Base-by-base conservation (phyloP, 2,113 vertebrate genomes). In the Mirounga angustirostris region DNA sequence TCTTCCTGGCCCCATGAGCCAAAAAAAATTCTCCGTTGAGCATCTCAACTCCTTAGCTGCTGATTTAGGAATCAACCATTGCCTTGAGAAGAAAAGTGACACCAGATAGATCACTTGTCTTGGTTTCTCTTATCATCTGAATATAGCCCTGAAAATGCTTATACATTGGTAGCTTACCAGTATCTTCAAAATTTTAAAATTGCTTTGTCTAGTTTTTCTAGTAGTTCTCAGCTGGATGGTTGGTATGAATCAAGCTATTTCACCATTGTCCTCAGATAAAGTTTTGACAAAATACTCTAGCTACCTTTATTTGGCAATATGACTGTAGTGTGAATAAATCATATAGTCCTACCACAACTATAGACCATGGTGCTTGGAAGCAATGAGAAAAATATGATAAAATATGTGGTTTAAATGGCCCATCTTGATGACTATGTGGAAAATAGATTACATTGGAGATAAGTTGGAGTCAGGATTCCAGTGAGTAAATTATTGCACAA, bases 361-460 rank as follows among this genome's bases (percentile, higher is more conserved):
- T 21, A 92, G 63, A 16, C 14, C 78, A 65, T 58, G 33, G 1
- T 61, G 2, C 43, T 90, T 95, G 58, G 58, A 1, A 54, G 19
- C 12, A 43, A 87, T 30, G 30, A 82, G 58, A 76, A 1, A 26
- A 63, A 56, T 95, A 88, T 86, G 22, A 79, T 92, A 5, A 94
- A 73, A 94, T 80, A 13, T 80, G 15, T 89, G 52, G 16, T 78
- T 78, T 96, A 89, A 89, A 92, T n/a, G 28, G 19, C 61, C 86
- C 4, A 76, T 92, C 58, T 33, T 80, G 9, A 54, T 63, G 79
- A 79, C 56, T 78, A 30, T 46, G 46, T 85, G 73, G 28, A 89
- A 93, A 89, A 85, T 46, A 50, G 24, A 82, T 69, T 92, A 26
- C 1, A 24, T 4, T 96, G n/a, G 36, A 84, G 6, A 69, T 85